Base-by-base conservation (phyloP, 2,113 vertebrate genomes). In the Solea solea region DNA sequence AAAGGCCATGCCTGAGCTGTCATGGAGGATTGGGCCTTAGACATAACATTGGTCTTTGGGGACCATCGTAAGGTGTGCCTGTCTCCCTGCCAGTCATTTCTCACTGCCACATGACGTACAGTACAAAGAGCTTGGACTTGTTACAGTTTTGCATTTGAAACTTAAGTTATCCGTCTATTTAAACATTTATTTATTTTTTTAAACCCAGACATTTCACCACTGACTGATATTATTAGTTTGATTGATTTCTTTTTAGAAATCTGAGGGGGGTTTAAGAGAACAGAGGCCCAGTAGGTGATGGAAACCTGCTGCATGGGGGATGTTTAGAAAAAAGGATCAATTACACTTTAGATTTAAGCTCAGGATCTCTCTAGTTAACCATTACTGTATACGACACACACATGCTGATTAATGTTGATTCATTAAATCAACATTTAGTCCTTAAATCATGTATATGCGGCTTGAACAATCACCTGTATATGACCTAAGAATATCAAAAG, bases 1-100 rank as follows among this genome's bases (percentile, higher is more conserved):
- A 90, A 83, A 91, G 91, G 90, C 85, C 86, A 85, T 8, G 65
- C 71, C 69, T 77, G 78, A 82, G 80, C 88, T 91, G 87, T 92
- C 90, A 91, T 49, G 55, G 74, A 72, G 82, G 86, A 82, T 80
- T 75, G 74, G 78, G 34, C 60, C 83, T 88, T 59, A 82, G 84
- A 77, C 79, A 71, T 85, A 89, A 92, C 82, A 64, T 79, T 6
- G 6, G 46, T 82, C 84, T 51, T 72, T 25, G 42, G 88, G 88
- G 88, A 82, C 54, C 67, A 62, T 8, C 54, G 62, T 11, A n/a
- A 79, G 72, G 27, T 27, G 7, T 63, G 68, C 13, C 70, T 53
- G 64, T 85, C 61, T 78, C 55, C 42, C 50, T 64, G 64, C 16
- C 82, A 81, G 34, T 86, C 68, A 78, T 75, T 72, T 53, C 61